Conservation (phyloP, 2,797 vertebrate species). For the Myiotriccus ornatus region DNA sequence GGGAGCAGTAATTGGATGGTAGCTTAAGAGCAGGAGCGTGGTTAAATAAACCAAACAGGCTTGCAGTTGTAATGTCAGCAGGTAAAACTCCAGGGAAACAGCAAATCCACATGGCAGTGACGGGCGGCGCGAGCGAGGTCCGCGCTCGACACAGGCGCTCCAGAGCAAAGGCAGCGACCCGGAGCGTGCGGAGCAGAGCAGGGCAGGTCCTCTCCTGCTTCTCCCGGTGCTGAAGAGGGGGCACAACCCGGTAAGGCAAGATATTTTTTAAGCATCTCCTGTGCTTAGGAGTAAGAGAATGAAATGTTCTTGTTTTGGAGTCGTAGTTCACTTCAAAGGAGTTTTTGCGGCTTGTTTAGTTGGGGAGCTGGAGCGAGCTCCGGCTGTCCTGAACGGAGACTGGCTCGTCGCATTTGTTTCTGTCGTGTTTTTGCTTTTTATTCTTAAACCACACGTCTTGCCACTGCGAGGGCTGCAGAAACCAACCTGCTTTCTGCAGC, state of each 20-base stretch:
- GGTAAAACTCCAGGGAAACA: neutral
- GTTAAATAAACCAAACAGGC: slow-evolving; percentile 33
- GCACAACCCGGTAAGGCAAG: neutral
- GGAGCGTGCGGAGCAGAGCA: fast-evolving
- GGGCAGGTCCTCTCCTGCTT: neutral
- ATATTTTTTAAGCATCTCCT: neutral
- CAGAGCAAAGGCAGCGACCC: neutral
- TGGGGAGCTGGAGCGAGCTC: neutral
- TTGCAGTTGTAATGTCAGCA: neutral
- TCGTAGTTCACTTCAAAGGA: neutral
- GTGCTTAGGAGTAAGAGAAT: neutral
- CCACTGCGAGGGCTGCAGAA: neutral
- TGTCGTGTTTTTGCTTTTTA: neutral
- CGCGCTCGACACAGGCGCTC: fast-evolving
- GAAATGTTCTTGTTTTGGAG: neutral
- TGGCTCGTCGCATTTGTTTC: neutral
- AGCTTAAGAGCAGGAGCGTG: neutral
- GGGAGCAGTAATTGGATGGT: slow-evolving; percentile 44
- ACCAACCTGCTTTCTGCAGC: neutral
- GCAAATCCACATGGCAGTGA: neutral
- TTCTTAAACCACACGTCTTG: neutral
- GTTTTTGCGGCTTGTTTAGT: neutral
- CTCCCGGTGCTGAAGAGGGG: neutral
- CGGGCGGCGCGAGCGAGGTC: fast-evolving
- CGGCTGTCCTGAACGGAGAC: neutral